Percentiles rank a stretch among this genome's conserved stretches.
Evolutionary conservation across 1,140 invertebrate species (phyloP).

Genomic region (Chionoecetes opilio): DNA sequence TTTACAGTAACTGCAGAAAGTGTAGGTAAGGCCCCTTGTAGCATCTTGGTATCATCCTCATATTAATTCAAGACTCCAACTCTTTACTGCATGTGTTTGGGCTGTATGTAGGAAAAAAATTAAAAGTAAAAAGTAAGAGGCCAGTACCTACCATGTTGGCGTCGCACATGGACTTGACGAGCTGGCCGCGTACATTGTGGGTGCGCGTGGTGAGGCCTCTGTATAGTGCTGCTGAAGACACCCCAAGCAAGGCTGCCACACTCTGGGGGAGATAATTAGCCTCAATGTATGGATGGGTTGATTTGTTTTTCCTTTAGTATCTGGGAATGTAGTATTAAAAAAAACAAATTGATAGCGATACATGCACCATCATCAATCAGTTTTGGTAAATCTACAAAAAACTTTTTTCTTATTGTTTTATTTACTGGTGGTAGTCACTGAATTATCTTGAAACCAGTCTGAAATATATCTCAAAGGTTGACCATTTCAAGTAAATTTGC

Average conservation of each 20-base stretch:
- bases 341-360: not conserved
- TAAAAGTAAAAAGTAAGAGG: too few species aligned
- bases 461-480: too few species aligned
- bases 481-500: too few species aligned
- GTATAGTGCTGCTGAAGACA: constrained; percentile 90
- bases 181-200: constrained; percentile 92
- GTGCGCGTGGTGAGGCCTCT: constrained; percentile 93
- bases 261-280: constrained; percentile 86
- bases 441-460: too few species aligned
- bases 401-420: too few species aligned
- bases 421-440: too few species aligned
- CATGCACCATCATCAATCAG: not conserved
- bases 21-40: too few species aligned
- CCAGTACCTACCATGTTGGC: constrained; percentile 88
- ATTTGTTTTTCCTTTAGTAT: not conserved
- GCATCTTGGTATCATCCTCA: too few species aligned
- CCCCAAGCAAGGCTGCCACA: constrained; percentile 92
- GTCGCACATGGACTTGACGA: constrained; percentile 92
- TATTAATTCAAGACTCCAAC: too few species aligned
- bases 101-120: too few species aligned
- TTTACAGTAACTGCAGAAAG: too few species aligned
- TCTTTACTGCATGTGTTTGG: too few species aligned
- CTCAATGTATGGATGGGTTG: not conserved
- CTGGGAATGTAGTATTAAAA: not conserved
- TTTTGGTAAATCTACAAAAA: not conserved